Evolutionary conservation across 2,888 invertebrate genomes (phyloP).

Genomic region (Hypsopygia costalis): DNA sequence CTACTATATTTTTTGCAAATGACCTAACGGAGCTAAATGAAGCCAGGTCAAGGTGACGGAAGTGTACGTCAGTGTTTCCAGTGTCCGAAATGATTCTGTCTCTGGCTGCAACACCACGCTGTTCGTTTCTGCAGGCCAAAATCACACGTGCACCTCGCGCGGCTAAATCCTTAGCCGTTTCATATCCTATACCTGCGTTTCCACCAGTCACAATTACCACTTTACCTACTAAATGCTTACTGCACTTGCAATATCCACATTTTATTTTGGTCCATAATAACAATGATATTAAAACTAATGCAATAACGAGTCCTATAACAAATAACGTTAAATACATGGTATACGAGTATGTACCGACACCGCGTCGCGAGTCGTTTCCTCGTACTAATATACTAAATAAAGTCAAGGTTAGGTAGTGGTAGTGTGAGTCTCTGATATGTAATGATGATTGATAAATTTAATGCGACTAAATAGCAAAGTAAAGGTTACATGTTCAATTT

Average conservation of each 20-base stretch:
- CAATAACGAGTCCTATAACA: no score
- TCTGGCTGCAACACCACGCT: conserved; percentile 28
- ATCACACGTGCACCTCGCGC: conserved; percentile 39
- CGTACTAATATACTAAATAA: no score
- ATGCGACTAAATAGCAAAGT: no score
- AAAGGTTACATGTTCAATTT: no score
- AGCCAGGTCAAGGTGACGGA: conserved; percentile 29
- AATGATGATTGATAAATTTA: no score
- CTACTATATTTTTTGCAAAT: conserved; percentile 43
- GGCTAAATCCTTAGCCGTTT: conserved; percentile 44
- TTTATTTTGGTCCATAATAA: no score
- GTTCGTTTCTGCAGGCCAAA: conserved; percentile 42
- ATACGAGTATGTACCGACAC: no score
- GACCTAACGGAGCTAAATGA: conserved; percentile 42
- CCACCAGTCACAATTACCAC: conserved; percentile 23
- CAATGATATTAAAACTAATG: no score
- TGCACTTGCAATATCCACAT: conserved; percentile 7
- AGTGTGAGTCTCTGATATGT: no score
- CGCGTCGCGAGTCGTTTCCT: no score
- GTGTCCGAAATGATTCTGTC: conserved; percentile 22
- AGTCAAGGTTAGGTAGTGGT: no score
- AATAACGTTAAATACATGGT: no score
- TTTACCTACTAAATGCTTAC: conserved; percentile 40
- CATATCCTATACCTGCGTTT: conserved; percentile 44
- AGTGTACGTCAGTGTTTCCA: conserved; percentile 21